These are phyloP conservation scores for Drosophila longiperda DNA, from an alignment of 2,888 invertebrate species.

Conservation along the genomic window DNA sequence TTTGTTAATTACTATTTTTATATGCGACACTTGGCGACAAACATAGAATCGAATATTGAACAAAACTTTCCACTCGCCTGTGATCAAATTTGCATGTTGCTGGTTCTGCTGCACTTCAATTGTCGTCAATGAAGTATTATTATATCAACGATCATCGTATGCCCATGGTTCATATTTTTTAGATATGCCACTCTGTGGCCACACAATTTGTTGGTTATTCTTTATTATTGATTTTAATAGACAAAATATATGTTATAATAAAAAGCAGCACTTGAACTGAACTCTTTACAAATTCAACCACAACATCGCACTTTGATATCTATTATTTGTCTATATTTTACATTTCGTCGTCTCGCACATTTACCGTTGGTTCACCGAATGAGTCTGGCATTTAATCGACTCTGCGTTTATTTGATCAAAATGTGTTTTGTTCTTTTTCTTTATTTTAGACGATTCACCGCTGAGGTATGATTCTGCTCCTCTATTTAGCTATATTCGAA, in stretches of 20 bases:
- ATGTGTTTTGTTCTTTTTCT: constrained; percentile 4
- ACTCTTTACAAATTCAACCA: constrained; percentile 1
- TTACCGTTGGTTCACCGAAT: constrained; percentile 45
- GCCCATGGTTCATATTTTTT: constrained; percentile 6
- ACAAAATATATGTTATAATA: constrained; percentile 41
- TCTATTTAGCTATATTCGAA: constrained; percentile 64
- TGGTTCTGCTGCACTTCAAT: constrained; percentile 64
- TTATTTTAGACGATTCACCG: constrained; percentile 48
- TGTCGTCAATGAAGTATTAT: constrained; percentile 71
- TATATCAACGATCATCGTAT: constrained; percentile 35
- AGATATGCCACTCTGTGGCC: constrained; percentile 37
- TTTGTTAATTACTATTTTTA: constrained; percentile 78
- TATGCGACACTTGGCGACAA: constrained; percentile 53
- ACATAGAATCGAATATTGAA: constrained; percentile 59
- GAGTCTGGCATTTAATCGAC: constrained; percentile 21
- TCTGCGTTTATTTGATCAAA: constrained; percentile 12
- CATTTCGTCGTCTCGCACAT: constrained; percentile 23
- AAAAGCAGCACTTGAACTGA: constrained; percentile 33
- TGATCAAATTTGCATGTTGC: constrained; percentile 48
- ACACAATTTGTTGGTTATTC: constrained; percentile 41
- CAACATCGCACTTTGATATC: constrained; percentile 12
- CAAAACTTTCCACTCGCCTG: constrained; percentile 75
- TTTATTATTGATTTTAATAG: constrained; percentile 50
- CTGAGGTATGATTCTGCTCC: constrained; percentile 41
- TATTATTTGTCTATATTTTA: constrained; percentile 13